phyloP scores from a whole-genome alignment of 2,113 vertebrate genomes.

The Aegithalos caudatus region DNA sequence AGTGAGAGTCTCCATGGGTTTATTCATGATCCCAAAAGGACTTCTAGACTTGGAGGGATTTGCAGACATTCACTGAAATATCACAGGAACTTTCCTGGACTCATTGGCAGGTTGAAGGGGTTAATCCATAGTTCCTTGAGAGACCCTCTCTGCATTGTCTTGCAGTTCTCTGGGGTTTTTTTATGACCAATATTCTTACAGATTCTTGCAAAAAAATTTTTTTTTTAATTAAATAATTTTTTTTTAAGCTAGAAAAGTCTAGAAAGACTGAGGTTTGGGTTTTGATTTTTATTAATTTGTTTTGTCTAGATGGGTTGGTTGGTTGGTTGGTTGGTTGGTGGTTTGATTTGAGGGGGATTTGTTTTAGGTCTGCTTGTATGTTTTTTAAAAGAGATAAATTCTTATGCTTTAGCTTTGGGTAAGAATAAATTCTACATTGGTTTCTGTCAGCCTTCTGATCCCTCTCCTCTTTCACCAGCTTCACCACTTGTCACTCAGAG shows the following conservation, averaged over 20 bases:
- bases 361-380: not conserved
- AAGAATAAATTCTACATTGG: not conserved
- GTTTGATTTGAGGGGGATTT: accelerated
- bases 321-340: not conserved
- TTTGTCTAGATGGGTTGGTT: not conserved
- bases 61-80: not conserved
- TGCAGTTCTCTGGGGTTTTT: not conserved
- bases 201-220: not conserved
- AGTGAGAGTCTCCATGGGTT: not conserved
- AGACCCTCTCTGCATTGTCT: not conserved
- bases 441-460: not conserved
- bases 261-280: accelerated
- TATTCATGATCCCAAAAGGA: not conserved
- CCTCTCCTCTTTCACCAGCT: not conserved
- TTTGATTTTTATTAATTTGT: not conserved
- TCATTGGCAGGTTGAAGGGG: not conserved
- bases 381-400: not conserved
- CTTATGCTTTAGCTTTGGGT: not conserved
- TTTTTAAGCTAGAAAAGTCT: not conserved
- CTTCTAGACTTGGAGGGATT: not conserved
- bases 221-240: too few relatives aligned
- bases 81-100: not conserved
- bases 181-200: not conserved
- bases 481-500: not conserved
- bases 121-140: not conserved